These are phyloP conservation scores for Archaeoteleia sp. DNA, from an alignment of 2,888 invertebrate species.

Conservation along the genomic window DNA sequence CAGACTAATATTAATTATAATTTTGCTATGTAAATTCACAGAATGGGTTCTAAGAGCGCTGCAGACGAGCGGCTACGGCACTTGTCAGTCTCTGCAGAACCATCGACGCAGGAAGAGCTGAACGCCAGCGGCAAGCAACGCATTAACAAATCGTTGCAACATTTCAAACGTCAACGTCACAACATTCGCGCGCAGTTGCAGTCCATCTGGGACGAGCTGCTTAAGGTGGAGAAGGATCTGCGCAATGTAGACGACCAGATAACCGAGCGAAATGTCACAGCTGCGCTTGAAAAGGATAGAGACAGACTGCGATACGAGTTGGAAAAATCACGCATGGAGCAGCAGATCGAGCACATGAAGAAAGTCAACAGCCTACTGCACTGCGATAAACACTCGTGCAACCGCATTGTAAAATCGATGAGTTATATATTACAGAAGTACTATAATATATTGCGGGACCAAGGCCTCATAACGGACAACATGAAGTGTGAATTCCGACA, in stretches of 20 bases:
- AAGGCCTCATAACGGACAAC: constrained; percentile 78
- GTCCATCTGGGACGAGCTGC: constrained; percentile 66
- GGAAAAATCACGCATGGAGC: constrained; percentile 63
- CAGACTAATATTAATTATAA: too few relatives aligned
- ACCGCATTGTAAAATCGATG: constrained; percentile 77
- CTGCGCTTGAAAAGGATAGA: constrained; percentile 58
- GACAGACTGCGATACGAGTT: constrained; percentile 59
- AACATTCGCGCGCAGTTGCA: constrained; percentile 64
- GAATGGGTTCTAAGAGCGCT: constrained; percentile 71
- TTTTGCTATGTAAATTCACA: too few relatives aligned
- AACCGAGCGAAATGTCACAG: constrained; percentile 56
- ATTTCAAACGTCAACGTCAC: constrained; percentile 70
- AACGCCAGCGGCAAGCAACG: constrained; percentile 70
- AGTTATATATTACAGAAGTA: constrained; percentile 78
- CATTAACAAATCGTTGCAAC: constrained; percentile 67
- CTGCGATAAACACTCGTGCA: constrained; percentile 77
- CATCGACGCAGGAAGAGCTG: constrained; percentile 59
- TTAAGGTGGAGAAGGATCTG: constrained; percentile 61
- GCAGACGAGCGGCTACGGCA: constrained; percentile 69
- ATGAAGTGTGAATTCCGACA: constrained; percentile 78
- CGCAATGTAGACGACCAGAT: constrained; percentile 55
- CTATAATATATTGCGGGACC: constrained; percentile 78
- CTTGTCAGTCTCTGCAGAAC: constrained; percentile 62
- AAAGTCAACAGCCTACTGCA: constrained; percentile 75
- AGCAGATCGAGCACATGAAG: constrained; percentile 74